A percentile compares a stretch with the other conserved stretches of the same genome.
phyloP scores from a whole-genome alignment of 2,888 invertebrate species.

The Rhagium mordax region DNA sequence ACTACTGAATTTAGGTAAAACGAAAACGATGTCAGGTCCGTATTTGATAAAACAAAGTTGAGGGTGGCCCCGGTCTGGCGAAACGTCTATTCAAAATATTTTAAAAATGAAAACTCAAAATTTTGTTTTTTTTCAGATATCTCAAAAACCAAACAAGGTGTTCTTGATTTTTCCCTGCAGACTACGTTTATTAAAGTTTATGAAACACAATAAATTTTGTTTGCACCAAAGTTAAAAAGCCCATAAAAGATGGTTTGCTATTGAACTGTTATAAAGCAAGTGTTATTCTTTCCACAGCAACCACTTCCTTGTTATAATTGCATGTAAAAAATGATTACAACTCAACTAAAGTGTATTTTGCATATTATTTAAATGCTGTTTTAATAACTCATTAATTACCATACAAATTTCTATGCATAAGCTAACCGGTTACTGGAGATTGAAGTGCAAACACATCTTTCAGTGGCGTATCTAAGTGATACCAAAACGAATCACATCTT shows the following conservation, averaged over 20 bases:
- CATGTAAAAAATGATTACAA: not conserved
- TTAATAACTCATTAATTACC: slow-evolving; percentile 17
- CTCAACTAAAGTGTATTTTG: not conserved
- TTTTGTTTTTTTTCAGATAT: too few species aligned
- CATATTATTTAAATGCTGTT: slow-evolving; percentile 17
- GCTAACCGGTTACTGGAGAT: slow-evolving; percentile 10
- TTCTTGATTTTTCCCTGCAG: too few species aligned
- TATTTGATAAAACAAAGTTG: too few species aligned
- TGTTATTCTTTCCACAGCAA: not conserved
- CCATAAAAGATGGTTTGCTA: not conserved
- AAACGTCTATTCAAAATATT: too few species aligned
- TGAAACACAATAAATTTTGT: too few species aligned
- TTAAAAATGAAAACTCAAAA: too few species aligned
- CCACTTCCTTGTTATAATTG: slow-evolving; percentile 13
- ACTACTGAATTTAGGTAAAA: too few species aligned
- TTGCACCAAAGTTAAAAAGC: not conserved
- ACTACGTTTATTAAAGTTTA: too few species aligned
- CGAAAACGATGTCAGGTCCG: too few species aligned
- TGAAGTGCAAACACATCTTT: not conserved
- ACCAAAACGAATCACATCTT: not conserved
- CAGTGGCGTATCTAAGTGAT: not conserved
- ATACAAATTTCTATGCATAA: slow-evolving; percentile 6
- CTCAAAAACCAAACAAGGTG: too few species aligned
- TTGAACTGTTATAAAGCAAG: too few species aligned
- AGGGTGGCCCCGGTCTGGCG: too few species aligned